A percentile compares a stretch with the other conserved stretches of the same genome.
Evolutionary conservation across 2,888 invertebrate genomes (phyloP).

Genomic region (Cyaniris semiargus): DNA sequence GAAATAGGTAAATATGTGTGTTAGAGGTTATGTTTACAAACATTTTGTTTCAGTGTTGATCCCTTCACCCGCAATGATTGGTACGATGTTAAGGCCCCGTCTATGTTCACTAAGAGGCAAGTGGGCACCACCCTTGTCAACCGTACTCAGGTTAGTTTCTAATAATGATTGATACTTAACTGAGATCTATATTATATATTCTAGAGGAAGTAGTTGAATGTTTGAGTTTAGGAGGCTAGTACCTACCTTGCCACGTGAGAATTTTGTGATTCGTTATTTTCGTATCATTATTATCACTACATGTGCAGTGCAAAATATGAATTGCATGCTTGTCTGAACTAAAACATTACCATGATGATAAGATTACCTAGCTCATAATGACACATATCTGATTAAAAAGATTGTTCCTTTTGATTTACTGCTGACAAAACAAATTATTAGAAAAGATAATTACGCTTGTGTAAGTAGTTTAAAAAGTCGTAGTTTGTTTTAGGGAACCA

Average conservation of each 20-base stretch:
- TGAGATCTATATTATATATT: neutral
- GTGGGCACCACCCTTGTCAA: constrained; percentile 99
- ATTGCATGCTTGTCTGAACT: neutral
- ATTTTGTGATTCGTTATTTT: neutral
- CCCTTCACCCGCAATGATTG: constrained; percentile 99
- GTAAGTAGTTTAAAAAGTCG: constrained; percentile 34
- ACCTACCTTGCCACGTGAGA: neutral
- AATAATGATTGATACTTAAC: neutral
- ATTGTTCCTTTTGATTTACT: constrained; percentile 80
- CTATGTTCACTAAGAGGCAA: constrained; percentile 97
- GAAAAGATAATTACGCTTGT: neutral
- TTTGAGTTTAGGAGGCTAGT: neutral
- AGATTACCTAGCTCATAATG: constrained; percentile 83
- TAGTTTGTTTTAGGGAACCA: constrained; percentile 78
- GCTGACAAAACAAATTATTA: constrained; percentile 49
- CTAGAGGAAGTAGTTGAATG: neutral
- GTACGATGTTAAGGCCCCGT: constrained; percentile 99
- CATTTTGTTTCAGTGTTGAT: constrained; percentile 86
- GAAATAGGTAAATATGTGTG: neutral
- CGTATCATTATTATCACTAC: no score
- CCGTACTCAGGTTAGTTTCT: constrained; percentile 92
- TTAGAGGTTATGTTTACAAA: constrained; percentile 37
- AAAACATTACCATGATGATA: constrained; percentile 71
- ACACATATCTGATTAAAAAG: constrained; percentile 80
- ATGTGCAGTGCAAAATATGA: neutral